phyloP scores from a whole-genome alignment of 2,888 invertebrate species.

The Epinotia demarniana region DNA sequence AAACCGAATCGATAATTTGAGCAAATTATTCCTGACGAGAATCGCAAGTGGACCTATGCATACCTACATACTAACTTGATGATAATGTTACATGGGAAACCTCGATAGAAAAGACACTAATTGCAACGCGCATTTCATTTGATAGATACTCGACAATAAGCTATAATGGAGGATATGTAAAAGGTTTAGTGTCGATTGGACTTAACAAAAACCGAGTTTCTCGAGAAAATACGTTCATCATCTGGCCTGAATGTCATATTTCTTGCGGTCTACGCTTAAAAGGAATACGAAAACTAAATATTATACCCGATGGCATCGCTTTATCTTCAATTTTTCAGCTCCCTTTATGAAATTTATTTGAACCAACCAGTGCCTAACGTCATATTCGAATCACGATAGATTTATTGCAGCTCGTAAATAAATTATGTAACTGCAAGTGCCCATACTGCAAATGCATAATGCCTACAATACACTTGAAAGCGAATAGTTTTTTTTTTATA shows the following conservation, averaged over 20 bases:
- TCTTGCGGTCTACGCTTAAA: not conserved
- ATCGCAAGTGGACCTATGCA: constrained; percentile 16
- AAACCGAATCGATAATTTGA: constrained; percentile 70
- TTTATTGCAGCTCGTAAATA: not conserved
- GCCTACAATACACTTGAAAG: no score
- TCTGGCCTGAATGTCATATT: not conserved
- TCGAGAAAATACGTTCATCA: no score
- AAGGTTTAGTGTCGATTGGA: no score
- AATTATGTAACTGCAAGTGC: not conserved
- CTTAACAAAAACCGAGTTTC: no score
- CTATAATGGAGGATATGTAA: no score
- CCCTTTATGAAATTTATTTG: not conserved
- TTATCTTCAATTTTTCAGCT: not conserved
- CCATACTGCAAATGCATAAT: no score
- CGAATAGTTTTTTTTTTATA: no score
- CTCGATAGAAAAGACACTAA: no score
- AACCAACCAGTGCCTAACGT: not conserved
- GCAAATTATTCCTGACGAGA: constrained; percentile 46
- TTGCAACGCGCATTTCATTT: no score
- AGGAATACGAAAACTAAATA: not conserved
- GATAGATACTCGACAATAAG: no score
- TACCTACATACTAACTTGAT: not conserved
- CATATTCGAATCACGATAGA: not conserved
- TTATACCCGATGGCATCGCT: no score
- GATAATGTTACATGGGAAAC: no score